These are phyloP conservation scores for Aphelinus atriplicis DNA, from an alignment of 1,140 invertebrate genomes.

Conservation along the genomic window DNA sequence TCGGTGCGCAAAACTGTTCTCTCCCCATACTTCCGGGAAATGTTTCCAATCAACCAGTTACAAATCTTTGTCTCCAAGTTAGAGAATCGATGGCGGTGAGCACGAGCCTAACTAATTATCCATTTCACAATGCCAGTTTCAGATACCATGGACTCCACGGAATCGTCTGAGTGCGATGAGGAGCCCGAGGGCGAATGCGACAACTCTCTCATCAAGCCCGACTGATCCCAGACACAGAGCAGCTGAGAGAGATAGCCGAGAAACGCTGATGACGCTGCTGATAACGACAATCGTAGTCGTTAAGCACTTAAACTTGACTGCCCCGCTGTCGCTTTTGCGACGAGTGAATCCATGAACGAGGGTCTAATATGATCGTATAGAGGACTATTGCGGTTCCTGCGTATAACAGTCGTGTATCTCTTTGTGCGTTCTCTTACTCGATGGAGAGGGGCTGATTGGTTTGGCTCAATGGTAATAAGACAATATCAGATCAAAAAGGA, in stretches of 20 bases:
- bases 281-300: background rate
- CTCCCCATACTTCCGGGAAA: background rate
- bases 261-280: background rate
- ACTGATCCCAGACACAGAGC: conserved; percentile 23
- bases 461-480: too few species aligned
- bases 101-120: background rate
- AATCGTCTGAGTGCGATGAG: conserved; percentile 39
- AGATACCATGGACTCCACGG: conserved; percentile 40
- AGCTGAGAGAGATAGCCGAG: background rate
- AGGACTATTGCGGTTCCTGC: too few species aligned
- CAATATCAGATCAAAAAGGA: too few species aligned
- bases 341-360: too few species aligned
- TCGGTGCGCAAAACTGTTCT: background rate
- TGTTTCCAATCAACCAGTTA: background rate
- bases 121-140: conserved; percentile 33
- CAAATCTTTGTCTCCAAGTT: background rate
- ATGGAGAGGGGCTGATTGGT: too few species aligned
- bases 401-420: too few species aligned
- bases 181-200: conserved; percentile 39
- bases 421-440: too few species aligned
- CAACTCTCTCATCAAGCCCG: conserved; percentile 38
- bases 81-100: background rate
- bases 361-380: conserved; percentile 5
- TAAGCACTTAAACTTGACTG: background rate
- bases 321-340: background rate